A percentile compares a stretch with the other conserved stretches of the same genome.
phyloP scores from a whole-genome alignment of 2,888 invertebrate genomes.

The Bugula neritina region DNA sequence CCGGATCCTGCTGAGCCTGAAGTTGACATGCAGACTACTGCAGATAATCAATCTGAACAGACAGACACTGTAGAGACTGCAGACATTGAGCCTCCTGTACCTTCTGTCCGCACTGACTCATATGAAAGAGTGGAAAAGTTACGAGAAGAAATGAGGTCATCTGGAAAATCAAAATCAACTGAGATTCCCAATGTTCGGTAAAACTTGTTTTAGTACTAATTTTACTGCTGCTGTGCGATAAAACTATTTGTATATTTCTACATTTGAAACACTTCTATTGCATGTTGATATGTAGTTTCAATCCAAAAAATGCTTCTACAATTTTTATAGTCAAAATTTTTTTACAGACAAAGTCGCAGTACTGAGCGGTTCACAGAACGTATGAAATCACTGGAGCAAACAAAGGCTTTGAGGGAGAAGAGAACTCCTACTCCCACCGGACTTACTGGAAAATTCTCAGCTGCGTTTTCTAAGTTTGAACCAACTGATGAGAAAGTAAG shows the following conservation, averaged over 20 bases:
- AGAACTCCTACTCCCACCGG: conserved; percentile 12
- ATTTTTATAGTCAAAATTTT: no score
- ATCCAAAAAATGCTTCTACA: no score
- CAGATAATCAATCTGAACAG: neutral
- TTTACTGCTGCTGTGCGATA: no score
- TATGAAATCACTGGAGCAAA: conserved; percentile 5
- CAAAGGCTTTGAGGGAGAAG: conserved; percentile 21
- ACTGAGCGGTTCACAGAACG: conserved; percentile 18
- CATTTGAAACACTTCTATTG: no score
- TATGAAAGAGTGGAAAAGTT: conserved; percentile 24
- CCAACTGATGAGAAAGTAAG: neutral
- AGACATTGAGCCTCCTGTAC: neutral
- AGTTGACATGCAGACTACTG: neutral
- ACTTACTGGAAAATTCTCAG: conserved; percentile 9
- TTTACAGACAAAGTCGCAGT: conserved; percentile 9
- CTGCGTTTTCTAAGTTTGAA: conserved; percentile 18
- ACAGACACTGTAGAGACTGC: neutral
- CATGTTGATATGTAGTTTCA: no score
- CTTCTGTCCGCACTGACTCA: neutral
- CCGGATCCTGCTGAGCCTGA: neutral
- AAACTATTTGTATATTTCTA: no score
- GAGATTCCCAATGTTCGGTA: neutral
- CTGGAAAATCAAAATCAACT: neutral
- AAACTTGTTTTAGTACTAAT: no score
- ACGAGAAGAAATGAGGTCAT: conserved; percentile 14